These are phyloP conservation scores for Anastrepha ludens DNA, from an alignment of 1,140 invertebrate species.

Conservation along the genomic window DNA sequence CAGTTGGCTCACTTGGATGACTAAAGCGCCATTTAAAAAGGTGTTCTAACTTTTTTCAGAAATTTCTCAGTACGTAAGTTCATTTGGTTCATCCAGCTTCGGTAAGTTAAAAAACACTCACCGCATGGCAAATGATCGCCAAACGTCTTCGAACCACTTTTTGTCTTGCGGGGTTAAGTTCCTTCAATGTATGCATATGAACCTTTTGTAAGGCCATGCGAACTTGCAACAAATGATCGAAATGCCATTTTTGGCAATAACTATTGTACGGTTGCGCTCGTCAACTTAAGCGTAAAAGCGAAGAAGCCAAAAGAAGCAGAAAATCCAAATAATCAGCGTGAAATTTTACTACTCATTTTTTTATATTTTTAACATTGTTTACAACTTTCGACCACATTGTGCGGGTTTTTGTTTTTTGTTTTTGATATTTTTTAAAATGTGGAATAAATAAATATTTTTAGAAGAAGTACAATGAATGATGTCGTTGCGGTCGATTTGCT, in stretches of 20 bases:
- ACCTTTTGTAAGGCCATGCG: not conserved
- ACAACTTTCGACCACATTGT: slow-evolving; percentile 14
- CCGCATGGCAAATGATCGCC: too few species aligned
- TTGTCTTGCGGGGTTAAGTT: too few species aligned
- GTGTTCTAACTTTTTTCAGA: too few species aligned
- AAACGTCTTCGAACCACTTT: too few species aligned
- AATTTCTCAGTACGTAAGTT: too few species aligned
- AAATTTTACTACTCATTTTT: not conserved
- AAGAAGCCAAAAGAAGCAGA: not conserved
- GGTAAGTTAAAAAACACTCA: too few species aligned
- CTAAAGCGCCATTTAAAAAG: too few species aligned
- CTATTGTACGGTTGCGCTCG: slow-evolving; percentile 20
- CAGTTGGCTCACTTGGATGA: too few species aligned
- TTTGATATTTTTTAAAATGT: not conserved
- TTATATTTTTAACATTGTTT: slow-evolving; percentile 3
- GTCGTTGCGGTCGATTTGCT: slow-evolving; percentile 32
- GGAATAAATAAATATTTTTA: slow-evolving; percentile 46
- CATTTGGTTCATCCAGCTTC: too few species aligned
- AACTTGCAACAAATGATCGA: slow-evolving; percentile 35
- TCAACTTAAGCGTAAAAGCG: slow-evolving; percentile 34
- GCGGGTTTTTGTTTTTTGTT: not conserved
- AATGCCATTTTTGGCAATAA: slow-evolving; percentile 40
- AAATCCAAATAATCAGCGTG: slow-evolving; percentile 38
- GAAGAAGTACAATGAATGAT: slow-evolving; percentile 42
- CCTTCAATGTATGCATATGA: too few species aligned